Percentiles rank a stretch among this genome's conserved stretches.
Conservation (phyloP, 1,140 invertebrate genomes). For the Diachasmimorpha longicaudata region DNA sequence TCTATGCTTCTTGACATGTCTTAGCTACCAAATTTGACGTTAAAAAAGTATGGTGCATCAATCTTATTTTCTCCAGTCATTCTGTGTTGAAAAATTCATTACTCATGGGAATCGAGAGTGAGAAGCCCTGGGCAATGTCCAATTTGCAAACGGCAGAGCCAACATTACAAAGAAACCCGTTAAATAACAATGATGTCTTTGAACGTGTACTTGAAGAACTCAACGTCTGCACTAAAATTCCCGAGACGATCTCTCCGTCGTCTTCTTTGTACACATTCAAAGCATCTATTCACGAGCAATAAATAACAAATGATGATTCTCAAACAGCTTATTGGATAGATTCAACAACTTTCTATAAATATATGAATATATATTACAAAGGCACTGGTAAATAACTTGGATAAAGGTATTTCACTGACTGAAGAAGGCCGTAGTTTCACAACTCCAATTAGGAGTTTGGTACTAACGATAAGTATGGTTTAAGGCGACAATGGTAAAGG, state of each 20-base stretch:
- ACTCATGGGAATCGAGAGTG: not conserved
- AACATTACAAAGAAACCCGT: too few species aligned
- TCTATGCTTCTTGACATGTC: not conserved
- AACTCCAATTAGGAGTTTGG: constrained; percentile 34
- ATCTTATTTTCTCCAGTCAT: not conserved
- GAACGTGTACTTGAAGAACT: too few species aligned
- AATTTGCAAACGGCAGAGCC: not conserved
- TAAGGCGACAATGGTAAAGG: constrained; percentile 19
- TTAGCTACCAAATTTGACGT: not conserved
- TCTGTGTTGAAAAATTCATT: not conserved
- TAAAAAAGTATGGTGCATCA: not conserved
- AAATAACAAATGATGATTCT: not conserved
- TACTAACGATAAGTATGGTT: constrained; percentile 33
- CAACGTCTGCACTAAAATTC: too few species aligned
- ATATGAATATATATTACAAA: not conserved
- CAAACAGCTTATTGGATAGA: not conserved
- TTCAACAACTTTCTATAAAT: not conserved
- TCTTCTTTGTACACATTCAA: too few species aligned
- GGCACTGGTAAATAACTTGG: not conserved
- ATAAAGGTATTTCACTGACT: not conserved
- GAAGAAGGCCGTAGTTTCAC: constrained; percentile 5
- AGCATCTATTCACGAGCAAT: too few species aligned
- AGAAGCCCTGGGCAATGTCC: not conserved
- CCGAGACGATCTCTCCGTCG: too few species aligned
- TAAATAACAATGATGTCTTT: too few species aligned